Conservation (phyloP, 2,797 vertebrate species). For the Kryptolebias ocellatus region DNA sequence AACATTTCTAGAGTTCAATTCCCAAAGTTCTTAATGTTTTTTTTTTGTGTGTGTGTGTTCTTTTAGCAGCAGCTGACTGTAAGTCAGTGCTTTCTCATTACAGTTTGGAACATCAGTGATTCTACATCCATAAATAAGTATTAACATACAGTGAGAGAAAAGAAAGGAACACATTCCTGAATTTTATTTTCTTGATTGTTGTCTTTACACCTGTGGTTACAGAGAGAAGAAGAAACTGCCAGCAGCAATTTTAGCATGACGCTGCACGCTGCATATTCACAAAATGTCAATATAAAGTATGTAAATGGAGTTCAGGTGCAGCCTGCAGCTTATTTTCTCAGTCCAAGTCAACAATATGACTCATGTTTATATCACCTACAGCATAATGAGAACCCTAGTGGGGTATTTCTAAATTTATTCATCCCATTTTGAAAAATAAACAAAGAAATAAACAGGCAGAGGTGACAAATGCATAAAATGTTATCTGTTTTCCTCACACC, state of each 20-base stretch:
- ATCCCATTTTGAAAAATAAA: neutral
- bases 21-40: constrained; percentile 19
- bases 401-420: constrained; percentile 15
- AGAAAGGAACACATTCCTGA: neutral
- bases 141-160: neutral
- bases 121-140: neutral
- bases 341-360: neutral
- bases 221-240: constrained; percentile 1
- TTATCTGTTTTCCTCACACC: neutral
- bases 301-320: neutral
- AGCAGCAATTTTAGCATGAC: neutral
- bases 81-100: neutral
- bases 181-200: constrained; percentile 1
- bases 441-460: neutral
- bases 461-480: neutral
- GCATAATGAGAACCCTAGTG: constrained; percentile 10
- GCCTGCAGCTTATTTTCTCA: neutral
- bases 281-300: constrained; percentile 5
- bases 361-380: constrained; percentile 13
- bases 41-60: neutral
- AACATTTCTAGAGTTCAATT: neutral
- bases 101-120: neutral
- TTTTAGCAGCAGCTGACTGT: neutral
- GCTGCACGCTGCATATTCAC: neutral
- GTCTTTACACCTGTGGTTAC: neutral